phyloP scores from a whole-genome alignment of 2,888 invertebrate genomes.

The Tinea trinotella region DNA sequence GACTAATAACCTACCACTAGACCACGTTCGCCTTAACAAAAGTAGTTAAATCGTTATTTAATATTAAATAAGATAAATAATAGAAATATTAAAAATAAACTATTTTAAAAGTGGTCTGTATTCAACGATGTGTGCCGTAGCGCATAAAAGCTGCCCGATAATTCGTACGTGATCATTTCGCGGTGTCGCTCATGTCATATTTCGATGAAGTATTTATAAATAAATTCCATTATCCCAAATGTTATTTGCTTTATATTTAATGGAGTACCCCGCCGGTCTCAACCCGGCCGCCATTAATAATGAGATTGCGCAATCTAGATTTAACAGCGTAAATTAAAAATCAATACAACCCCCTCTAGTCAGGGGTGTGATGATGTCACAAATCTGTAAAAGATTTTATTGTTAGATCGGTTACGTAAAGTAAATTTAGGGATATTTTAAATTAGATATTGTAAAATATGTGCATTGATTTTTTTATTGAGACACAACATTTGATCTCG shows the following conservation, averaged over 20 bases:
- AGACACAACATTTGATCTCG: no score
- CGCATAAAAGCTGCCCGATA: not conserved
- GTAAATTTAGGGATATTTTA: no score
- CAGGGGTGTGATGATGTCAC: not conserved
- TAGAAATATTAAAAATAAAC: no score
- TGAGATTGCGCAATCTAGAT: slow-evolving; percentile 49
- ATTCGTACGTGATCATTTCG: not conserved
- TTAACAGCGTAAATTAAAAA: slow-evolving; percentile 51
- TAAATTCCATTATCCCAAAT: slow-evolving; percentile 44
- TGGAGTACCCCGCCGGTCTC: slow-evolving; percentile 33
- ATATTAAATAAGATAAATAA: no score
- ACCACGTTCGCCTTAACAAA: no score
- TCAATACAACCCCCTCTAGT: slow-evolving; percentile 35
- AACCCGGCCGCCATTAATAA: slow-evolving; percentile 56
- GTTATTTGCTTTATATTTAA: slow-evolving; percentile 40
- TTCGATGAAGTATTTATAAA: slow-evolving; percentile 32
- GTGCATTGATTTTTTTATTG: no score
- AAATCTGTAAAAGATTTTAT: not conserved
- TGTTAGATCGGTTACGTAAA: not conserved
- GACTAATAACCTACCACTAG: no score
- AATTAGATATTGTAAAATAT: no score
- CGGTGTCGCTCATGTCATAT: slow-evolving; percentile 1
- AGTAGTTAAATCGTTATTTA: no score
- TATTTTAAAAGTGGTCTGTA: no score
- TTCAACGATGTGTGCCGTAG: not conserved